These are phyloP conservation scores for Hirtodrosophila cameraria DNA, from an alignment of 2,888 invertebrate species.

Conservation along the genomic window DNA sequence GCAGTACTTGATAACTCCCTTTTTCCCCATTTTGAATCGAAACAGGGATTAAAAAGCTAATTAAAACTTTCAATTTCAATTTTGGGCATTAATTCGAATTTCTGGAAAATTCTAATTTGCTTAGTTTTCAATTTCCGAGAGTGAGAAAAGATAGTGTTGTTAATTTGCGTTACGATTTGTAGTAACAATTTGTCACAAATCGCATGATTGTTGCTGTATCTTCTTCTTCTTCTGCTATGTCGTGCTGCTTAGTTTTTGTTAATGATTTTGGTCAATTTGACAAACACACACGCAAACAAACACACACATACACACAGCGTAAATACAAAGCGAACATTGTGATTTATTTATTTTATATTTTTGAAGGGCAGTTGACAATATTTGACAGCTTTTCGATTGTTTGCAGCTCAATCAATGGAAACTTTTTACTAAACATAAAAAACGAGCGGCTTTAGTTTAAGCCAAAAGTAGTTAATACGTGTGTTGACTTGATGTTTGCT, in stretches of 20 bases:
- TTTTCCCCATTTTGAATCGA: too few relatives aligned
- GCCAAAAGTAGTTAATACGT: slow-evolving; percentile 17
- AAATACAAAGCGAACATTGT: slow-evolving; percentile 24
- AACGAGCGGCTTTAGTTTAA: slow-evolving; percentile 33
- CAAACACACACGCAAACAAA: slow-evolving; percentile 46
- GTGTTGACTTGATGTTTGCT: slow-evolving; percentile 2
- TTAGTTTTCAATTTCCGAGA: too few relatives aligned
- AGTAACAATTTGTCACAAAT: slow-evolving; percentile 12
- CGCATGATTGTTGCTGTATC: not conserved
- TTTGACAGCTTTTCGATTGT: slow-evolving; percentile 27
- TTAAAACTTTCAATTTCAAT: too few relatives aligned
- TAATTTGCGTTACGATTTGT: too few relatives aligned
- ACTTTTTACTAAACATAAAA: slow-evolving; percentile 36
- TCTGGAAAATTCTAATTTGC: not conserved
- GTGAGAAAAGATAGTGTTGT: too few relatives aligned
- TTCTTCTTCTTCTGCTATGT: slow-evolving; percentile 5
- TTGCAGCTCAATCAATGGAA: slow-evolving; percentile 50
- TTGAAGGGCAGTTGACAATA: slow-evolving; percentile 23
- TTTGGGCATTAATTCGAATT: too few relatives aligned
- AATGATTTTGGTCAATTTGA: slow-evolving; percentile 67
- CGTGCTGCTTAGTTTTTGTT: slow-evolving; percentile 38
- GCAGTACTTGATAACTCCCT: too few relatives aligned
- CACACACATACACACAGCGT: too few relatives aligned
- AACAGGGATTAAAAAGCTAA: too few relatives aligned
- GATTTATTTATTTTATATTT: slow-evolving; percentile 10